phyloP scores from a whole-genome alignment of 2,797 vertebrate genomes.

The Petrocephalus sullivani region DNA sequence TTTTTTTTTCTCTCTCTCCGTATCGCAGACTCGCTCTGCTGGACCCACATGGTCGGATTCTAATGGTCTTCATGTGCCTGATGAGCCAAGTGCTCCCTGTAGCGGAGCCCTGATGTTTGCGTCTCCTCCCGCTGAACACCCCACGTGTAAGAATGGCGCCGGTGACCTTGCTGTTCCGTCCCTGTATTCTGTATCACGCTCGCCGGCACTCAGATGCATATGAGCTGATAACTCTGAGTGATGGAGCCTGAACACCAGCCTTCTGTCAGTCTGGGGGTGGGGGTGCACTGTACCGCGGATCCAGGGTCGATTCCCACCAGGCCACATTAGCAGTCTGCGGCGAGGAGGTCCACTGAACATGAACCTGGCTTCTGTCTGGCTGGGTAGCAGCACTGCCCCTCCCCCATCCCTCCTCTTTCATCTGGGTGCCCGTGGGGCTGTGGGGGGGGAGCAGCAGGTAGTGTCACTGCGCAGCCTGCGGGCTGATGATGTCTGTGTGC shows the following conservation, averaged over 20 bases:
- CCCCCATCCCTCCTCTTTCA: not conserved
- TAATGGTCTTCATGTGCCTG: constrained; percentile 16
- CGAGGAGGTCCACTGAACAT: not conserved
- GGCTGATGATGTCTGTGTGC: not conserved
- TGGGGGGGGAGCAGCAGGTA: not conserved
- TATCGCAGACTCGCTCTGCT: constrained; percentile 43
- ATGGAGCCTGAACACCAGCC: not conserved
- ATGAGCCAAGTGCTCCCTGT: constrained; percentile 34
- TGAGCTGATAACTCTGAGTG: not conserved
- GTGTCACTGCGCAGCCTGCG: not conserved
- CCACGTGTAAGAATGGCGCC: constrained; percentile 49
- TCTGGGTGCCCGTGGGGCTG: not conserved
- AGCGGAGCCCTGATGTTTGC: constrained; percentile 10
- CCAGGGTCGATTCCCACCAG: not conserved
- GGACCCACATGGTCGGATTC: constrained; percentile 38
- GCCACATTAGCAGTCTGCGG: not conserved
- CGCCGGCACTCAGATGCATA: not conserved
- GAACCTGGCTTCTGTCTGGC: not conserved
- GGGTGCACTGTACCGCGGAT: not conserved
- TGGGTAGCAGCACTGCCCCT: not conserved
- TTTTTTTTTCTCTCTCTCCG: constrained; percentile 14
- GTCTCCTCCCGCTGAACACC: constrained; percentile 42
- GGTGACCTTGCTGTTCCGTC: not conserved
- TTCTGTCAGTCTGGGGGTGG: not conserved
- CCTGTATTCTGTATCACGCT: not conserved